These are phyloP conservation scores for Anas flavirostris DNA, from an alignment of 2,797 vertebrate species.

Conservation along the genomic window DNA sequence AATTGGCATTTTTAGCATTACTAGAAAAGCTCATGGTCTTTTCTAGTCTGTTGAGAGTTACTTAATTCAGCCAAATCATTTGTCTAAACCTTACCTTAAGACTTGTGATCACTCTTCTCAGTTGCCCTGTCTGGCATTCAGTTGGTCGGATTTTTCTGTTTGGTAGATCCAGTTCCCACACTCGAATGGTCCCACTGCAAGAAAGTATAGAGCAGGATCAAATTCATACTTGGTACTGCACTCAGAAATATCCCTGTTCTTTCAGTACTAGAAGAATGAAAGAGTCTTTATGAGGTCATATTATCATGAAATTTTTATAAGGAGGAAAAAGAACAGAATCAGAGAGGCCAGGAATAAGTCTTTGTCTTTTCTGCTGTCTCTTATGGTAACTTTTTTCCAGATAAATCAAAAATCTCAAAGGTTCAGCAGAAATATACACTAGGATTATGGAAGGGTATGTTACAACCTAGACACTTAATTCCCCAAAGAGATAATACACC, in stretches of 20 bases:
- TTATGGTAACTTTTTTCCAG: neutral
- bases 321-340: neutral
- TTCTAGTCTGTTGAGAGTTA: neutral
- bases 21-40: neutral
- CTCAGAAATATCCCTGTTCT: neutral
- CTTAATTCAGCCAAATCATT: neutral
- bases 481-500: neutral
- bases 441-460: neutral
- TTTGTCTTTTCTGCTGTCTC: neutral
- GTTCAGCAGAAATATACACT: neutral
- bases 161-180: conserved; percentile 88
- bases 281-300: neutral
- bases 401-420: neutral
- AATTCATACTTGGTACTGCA: neutral
- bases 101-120: conserved; percentile 84
- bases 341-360: neutral
- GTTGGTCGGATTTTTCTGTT: conserved; percentile 87
- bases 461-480: neutral
- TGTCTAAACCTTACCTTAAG: conserved; percentile 76
- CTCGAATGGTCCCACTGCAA: conserved; percentile 83
- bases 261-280: neutral
- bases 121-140: conserved; percentile 84
- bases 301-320: neutral
- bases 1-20: neutral
- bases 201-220: neutral